Evolutionary conservation across 2,797 vertebrate genomes (phyloP).

Genomic region (Ispidina picta): DNA sequence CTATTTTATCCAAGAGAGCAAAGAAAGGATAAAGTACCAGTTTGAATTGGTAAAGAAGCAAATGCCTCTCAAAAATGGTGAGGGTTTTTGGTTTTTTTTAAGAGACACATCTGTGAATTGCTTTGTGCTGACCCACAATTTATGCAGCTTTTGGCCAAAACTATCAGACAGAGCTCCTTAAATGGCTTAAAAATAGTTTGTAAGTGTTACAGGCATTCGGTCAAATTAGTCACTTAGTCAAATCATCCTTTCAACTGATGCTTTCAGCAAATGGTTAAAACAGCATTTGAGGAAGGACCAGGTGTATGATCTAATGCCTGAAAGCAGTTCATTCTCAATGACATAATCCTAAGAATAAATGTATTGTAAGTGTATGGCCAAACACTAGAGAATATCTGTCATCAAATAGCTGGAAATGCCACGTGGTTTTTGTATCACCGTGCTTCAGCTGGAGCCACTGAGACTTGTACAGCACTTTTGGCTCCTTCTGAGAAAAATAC

Average conservation of each 20-base stretch:
- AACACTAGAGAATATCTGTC: conserved; percentile 66
- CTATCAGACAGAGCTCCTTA: neutral
- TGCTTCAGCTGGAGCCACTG: neutral
- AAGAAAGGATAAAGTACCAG: neutral
- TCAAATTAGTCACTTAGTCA: conserved; percentile 62
- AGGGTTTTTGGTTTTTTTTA: neutral
- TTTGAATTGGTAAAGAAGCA: neutral
- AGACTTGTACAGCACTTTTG: neutral
- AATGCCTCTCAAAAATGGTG: conserved; percentile 22
- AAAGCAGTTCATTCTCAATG: conserved; percentile 42
- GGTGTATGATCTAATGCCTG: conserved; percentile 57
- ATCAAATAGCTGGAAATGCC: conserved; percentile 48
- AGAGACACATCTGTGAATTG: conserved; percentile 44
- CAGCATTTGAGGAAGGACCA: conserved; percentile 40
- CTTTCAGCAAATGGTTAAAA: conserved; percentile 66
- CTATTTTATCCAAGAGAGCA: neutral
- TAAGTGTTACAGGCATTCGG: conserved; percentile 46
- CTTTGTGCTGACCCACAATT: conserved; percentile 54
- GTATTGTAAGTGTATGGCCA: conserved; percentile 46
- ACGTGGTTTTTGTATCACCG: conserved; percentile 50
- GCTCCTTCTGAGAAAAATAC: conserved; percentile 17
- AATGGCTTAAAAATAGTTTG: conserved; percentile 57
- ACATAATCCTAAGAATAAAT: conserved; percentile 69
- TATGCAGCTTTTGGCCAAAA: conserved; percentile 33
- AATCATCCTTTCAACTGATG: conserved; percentile 61